Percentiles rank a stretch among this genome's conserved stretches.
These are phyloP conservation scores for Scaptomyza reducta DNA, from an alignment of 2,888 invertebrate genomes.

Conservation along the genomic window DNA sequence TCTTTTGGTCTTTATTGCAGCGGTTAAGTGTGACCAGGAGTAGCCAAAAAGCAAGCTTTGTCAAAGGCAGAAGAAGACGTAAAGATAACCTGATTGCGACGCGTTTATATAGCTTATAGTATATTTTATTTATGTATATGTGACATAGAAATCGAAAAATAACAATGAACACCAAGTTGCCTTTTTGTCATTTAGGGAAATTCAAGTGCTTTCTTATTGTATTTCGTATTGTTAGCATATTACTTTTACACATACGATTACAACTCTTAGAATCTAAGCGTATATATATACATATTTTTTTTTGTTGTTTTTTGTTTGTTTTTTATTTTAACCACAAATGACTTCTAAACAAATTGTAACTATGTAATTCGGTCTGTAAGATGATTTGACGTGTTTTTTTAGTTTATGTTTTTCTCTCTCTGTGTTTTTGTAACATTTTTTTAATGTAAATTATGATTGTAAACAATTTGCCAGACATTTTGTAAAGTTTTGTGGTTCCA, in stretches of 20 bases:
- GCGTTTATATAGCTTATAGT: slow-evolving; percentile 1
- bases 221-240: slow-evolving; percentile 41
- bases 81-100: slow-evolving; percentile 1
- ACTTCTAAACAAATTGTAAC: slow-evolving; percentile 8
- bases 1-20: slow-evolving; percentile 37
- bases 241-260: slow-evolving; percentile 29
- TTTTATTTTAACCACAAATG: slow-evolving; percentile 23
- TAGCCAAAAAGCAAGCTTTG: slow-evolving; percentile 3
- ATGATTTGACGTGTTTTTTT: neutral
- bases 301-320: neutral
- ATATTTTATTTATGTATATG: neutral
- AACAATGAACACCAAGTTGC: slow-evolving; percentile 74
- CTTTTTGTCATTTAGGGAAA: slow-evolving; percentile 70
- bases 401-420: too few species aligned
- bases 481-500: slow-evolving; percentile 24
- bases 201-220: slow-evolving; percentile 78
- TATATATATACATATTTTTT: neutral
- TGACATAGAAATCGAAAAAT: slow-evolving; percentile 20
- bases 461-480: slow-evolving; percentile 20
- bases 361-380: too few species aligned
- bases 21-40: slow-evolving; percentile 42
- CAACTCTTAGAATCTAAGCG: slow-evolving; percentile 31
- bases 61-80: too few species aligned
- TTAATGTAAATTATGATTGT: slow-evolving; percentile 33
- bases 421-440: slow-evolving; percentile 15